Base-by-base conservation (phyloP, 2,888 invertebrate species). In the Acheta domesticus region DNA sequence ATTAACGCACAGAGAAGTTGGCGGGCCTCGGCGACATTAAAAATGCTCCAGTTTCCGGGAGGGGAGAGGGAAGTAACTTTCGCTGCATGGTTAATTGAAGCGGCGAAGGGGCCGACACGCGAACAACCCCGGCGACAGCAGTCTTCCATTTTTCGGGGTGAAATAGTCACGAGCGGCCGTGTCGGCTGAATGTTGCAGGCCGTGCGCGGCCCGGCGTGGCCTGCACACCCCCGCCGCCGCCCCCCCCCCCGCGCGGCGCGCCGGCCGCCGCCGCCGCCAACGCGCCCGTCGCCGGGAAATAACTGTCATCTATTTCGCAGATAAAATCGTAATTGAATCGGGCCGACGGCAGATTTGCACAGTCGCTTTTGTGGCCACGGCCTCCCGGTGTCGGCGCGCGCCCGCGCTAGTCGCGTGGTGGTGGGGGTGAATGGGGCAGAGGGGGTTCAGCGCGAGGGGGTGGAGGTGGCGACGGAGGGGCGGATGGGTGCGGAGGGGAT, bases 291-390 rank as follows among this genome's bases (percentile, higher is more conserved):
- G 76, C 79, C 79, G 79, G 87, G 87, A 87, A 87, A 87, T 87
- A 87, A 87, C 87, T 87, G 87, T 87, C 87, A 87, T 87, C 87
- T 87, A 87, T 87, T 87, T 87, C 86, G 85, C 82, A 87, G 87
- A 87, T 87, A 87, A 87, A 86, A 87, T 87, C 87, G 87, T 87
- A 87, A 87, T 87, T 87, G 87, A 87, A 87, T 87, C 86, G 80
- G 86, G 86, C 85, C 86, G 87, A 87, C 87, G 86, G 87, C 86
- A 87, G 87, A 87, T 87, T 87, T 87, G 87, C 87, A 87, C 87
- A 86, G 79, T 48, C 78, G 76, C 76, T 62, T 62, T 62, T 62
- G 62, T 62, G 62, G 62, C 62, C 62, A 8, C 76, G 76, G 36
- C 19, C 48, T 36, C 36, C n/a, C 48, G 76, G 48, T 48, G 21